Evolutionary conservation across 2,113 vertebrate genomes (phyloP), one percentile per base, ranked within the genome.

Genomic region (Tricholaema leucomelas): DNA sequence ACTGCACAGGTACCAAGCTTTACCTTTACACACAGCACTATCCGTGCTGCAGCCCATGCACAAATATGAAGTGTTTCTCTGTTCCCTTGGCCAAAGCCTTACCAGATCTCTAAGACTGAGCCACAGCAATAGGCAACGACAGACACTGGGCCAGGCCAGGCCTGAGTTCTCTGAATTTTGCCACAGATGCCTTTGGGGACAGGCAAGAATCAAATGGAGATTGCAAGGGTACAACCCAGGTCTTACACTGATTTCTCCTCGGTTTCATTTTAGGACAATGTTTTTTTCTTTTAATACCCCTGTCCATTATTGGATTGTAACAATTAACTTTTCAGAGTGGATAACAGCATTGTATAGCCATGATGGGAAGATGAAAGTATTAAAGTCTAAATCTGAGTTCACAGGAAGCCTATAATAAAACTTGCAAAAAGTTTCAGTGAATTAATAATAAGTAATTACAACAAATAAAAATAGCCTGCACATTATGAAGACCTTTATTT

Each of bases 381-480:
- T 63, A 75, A 75, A 24, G 28, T 38, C 54, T 30, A 64, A 78
- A 69, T 63, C 31, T 81, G 63, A 92, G 81, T 63, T 63, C 76
- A 90, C 63, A 66, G n/a, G 71, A 88, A 82, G 60, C n/a, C 40
- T 66, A 38, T 42, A 44, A 81, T 40, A 92, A 69, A 92, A 85
- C n/a, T 35, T 86, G 28, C 46, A 78, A 65, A 48, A 52, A 91
- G 23, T 84, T 90, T 93, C 74, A 73, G 21, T 66, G 83, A 88
- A 84, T 70, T 88, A 84, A 63, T 63, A 79, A 20, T 83, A 91
- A 81, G 40, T 64, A 50, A 95, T 87, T 80, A 77, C 38, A 80
- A 92, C 35, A 94, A 95, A 94, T 60, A 93, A 92, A 87, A 95
- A 92, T 80, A 95, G 67, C 61, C 87, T 33, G 18, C 64, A 82